Percentiles rank a stretch among this genome's conserved stretches.
phyloP scores from a whole-genome alignment of 64 coral and sea anemone genomes.

The Porites australiensis region DNA sequence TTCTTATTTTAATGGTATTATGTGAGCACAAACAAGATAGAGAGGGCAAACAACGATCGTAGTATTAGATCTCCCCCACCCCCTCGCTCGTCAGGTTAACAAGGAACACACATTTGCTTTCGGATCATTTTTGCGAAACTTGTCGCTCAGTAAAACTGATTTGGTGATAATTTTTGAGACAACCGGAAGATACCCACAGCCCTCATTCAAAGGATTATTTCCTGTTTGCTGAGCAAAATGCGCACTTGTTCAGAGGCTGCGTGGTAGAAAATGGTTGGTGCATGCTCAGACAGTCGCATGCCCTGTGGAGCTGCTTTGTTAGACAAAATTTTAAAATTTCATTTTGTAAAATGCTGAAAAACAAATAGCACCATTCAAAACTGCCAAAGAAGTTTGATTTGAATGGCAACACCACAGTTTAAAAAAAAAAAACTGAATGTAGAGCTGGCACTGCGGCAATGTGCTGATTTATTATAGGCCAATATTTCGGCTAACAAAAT shows the following conservation, averaged over 20 bases:
- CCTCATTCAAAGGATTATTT: slow-evolving; percentile 1
- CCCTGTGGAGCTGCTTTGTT: too few species aligned
- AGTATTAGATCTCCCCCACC: background rate
- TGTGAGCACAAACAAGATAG: background rate
- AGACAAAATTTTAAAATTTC: too few species aligned
- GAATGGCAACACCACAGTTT: too few species aligned
- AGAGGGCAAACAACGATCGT: background rate
- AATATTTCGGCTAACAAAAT: too few species aligned
- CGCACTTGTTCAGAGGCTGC: background rate
- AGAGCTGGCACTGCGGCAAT: too few species aligned
- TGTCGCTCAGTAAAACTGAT: background rate
- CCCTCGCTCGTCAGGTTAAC: background rate
- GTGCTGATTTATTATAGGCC: too few species aligned
- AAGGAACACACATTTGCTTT: background rate
- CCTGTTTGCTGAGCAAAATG: slow-evolving; percentile 13
- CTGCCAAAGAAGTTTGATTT: too few species aligned
- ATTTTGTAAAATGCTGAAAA: too few species aligned
- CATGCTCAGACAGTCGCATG: too few species aligned
- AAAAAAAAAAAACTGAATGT: too few species aligned
- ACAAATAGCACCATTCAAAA: too few species aligned
- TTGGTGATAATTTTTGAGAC: background rate
- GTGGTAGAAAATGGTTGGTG: too few species aligned
- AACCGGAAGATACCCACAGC: slow-evolving; percentile 11
- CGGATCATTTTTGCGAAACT: background rate
- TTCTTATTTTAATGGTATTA: background rate